Evolutionary conservation across 1,140 invertebrate genomes (phyloP).

Genomic region (Piezodorus guildinii): DNA sequence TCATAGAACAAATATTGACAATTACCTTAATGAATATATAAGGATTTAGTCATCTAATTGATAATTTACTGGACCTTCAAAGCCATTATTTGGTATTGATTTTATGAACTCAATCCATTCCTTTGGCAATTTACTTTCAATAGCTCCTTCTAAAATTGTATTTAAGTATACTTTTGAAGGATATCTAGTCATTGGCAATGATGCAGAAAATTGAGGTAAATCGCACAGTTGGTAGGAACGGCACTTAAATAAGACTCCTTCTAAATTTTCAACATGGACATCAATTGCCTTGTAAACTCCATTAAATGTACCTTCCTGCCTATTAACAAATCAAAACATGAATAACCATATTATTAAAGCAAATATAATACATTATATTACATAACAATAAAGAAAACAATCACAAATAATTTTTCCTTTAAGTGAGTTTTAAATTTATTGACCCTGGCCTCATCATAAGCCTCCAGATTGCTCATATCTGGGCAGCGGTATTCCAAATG

Average conservation of each 20-base stretch:
- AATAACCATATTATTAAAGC: no score
- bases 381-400: no score
- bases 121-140: conserved; percentile 52
- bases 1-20: no score
- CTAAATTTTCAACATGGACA: not conserved
- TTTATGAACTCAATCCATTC: conserved; percentile 51
- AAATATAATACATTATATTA: no score
- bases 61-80: conserved; percentile 34
- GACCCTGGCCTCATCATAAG: no score
- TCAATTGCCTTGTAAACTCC: not conserved
- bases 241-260: not conserved
- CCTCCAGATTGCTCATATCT: no score
- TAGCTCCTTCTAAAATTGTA: conserved; percentile 49
- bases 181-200: not conserved
- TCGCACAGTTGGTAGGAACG: not conserved
- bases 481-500: no score
- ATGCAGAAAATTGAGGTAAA: not conserved
- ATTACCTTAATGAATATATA: no score
- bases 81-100: conserved; percentile 53
- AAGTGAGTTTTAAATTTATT: no score
- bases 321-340: not conserved
- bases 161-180: conserved; percentile 58
- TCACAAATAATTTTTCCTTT: no score
- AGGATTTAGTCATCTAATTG: not conserved
- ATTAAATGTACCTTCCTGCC: not conserved